Conservation (phyloP, 2,888 invertebrate genomes). For the Hydrotaea cyrtoneurina region DNA sequence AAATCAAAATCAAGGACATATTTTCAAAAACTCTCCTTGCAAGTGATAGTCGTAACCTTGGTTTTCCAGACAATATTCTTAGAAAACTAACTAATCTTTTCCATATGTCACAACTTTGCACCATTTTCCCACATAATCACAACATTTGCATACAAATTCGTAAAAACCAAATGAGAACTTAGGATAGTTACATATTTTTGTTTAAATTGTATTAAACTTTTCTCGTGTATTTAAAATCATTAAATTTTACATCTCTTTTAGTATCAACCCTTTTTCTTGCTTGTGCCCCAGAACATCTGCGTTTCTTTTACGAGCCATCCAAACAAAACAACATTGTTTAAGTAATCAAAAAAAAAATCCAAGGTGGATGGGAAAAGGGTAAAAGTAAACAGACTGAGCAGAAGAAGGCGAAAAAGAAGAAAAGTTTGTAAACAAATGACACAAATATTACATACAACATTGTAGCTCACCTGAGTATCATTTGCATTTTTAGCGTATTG, state of each 20-base stretch:
- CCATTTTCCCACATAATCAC: no score
- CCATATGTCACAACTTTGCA: no score
- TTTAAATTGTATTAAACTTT: conserved; percentile 10
- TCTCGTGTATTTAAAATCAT: conserved; percentile 24
- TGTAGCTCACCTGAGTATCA: conserved; percentile 63
- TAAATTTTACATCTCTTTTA: conserved; percentile 37
- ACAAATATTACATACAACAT: conserved; percentile 50
- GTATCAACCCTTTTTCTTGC: conserved; percentile 33
- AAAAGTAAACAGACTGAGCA: neutral
- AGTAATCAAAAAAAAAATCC: conserved; percentile 47
- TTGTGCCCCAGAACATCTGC: conserved; percentile 34
- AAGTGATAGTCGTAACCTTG: no score
- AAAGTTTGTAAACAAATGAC: conserved; percentile 58
- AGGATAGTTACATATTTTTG: neutral
- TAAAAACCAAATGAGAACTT: neutral
- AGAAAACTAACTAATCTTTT: no score
- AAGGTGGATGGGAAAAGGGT: neutral
- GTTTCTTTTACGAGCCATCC: conserved; percentile 48
- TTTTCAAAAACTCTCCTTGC: no score
- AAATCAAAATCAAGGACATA: no score
- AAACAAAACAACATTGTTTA: conserved; percentile 60
- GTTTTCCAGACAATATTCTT: no score
- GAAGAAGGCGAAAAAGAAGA: conserved; percentile 41
- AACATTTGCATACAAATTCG: neutral
- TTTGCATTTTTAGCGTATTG: conserved; percentile 54